Base-by-base conservation (phyloP, 2,888 invertebrate genomes). In the Eutolmus rufibarbis region DNA sequence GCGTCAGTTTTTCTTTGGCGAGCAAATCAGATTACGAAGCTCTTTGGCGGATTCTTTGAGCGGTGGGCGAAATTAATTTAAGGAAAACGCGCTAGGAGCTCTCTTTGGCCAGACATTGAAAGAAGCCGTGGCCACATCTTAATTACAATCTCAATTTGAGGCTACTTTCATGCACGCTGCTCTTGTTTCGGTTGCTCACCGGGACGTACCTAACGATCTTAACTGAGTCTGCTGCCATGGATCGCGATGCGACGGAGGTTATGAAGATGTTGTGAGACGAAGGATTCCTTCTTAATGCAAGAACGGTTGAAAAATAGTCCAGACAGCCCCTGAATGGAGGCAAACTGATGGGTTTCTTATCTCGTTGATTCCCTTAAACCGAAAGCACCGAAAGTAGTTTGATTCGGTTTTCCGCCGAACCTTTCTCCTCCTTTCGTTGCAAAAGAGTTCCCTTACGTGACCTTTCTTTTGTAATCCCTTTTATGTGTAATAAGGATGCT, bases 41-140 rank as follows among this genome's bases (percentile, higher is more conserved):
- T 56, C 46, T 81, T 81, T 56, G 81, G 46, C 81, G 81, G 81
- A 81, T 56, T 31, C 28, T 81, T 81, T 51, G 56, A 81, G 81
- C 28, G 81, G 81, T 81, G 81, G 81, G 81, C 81, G 81, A 81
- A 81, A 81, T 81, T 81, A 81, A 81, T 81, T 81, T 81, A 56
- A 81, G 56, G 51, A 56, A 56, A 81, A 46, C 51, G 51, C 34
- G 81, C 46, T 81, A 56, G 81, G 34, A 81, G 81, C 78, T 51
- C 81, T 56, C 81, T 34, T 81, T 51, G 7, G 19, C 34, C 23
- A 81, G 81, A 81, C 51, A 81, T 31, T 46, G 81, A 81, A 81
- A 81, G 81, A 51, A 81, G 81, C 81, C 43, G 81, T 51, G 81
- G 34, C 31, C 81, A 81, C 81, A 81, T 81, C 81, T 81, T 81